Evolutionary conservation across 2,113 vertebrate species (phyloP), one percentile per base, ranked within the genome.

Genomic region (Natator depressus): DNA sequence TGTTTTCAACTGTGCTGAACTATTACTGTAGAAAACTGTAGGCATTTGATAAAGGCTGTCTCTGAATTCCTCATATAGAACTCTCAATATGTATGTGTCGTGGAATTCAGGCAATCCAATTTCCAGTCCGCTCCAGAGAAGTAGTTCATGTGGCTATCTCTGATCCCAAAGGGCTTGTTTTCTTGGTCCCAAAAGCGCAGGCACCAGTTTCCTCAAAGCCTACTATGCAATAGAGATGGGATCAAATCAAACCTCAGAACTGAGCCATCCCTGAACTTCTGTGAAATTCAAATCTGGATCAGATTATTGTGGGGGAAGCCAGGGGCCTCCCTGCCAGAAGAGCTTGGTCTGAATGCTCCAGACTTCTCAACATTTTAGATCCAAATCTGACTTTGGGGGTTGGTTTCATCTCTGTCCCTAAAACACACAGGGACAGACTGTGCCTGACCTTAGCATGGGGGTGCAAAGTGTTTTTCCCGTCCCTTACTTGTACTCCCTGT

Each of bases 111-210:
- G 94, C 91, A 96, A 95, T 97, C 94, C 94, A 96, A 91, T 96
- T 95, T 97, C 89, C 81, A 94, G 86, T 94, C 88, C 89, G 96
- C 94, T 4, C 1, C 51, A 96, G 93, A 96, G 84, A 97, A 91
- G 78, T 88, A 81, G 88, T 85, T 91, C 79, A 96, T 91, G 88
- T 92, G 94, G 96, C 95, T 96, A 95, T 95, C 94, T 94, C 91
- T 83, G 95, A 87, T 85, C 89, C 94, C 95, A 76, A 38, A 91
- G 94, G 92, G 75, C 94, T 94, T 96, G 94, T 97, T 97, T 95
- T 95, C 94, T 96, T 94, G 91, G 94, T 96, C 92, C 96, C 89
- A 97, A 93, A 89, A 95, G 93, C 92, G 27, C 92, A 92, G 95
- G 95, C 95, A 96, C 93, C 93, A 93, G 89, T 87, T 96, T 96